Percentiles rank a stretch among this genome's conserved stretches.
Evolutionary conservation across 2,113 vertebrate genomes (phyloP).

Genomic region (Echinops telfairi): DNA sequence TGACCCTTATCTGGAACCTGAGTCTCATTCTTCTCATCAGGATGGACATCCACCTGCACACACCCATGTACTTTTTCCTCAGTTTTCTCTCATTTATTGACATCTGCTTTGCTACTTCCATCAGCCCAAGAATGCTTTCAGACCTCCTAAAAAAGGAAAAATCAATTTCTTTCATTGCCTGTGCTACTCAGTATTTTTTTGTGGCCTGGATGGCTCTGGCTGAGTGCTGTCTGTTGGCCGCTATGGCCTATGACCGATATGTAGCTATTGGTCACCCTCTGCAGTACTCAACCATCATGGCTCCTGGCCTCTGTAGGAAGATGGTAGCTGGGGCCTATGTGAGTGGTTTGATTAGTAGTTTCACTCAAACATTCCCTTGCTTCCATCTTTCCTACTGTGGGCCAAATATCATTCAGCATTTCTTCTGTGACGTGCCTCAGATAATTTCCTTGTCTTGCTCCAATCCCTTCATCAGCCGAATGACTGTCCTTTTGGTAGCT

Average conservation of each 20-base stretch:
- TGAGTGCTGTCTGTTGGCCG: not conserved
- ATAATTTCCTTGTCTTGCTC: not conserved
- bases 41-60: not conserved
- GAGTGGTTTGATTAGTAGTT: not conserved
- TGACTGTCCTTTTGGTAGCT: not conserved
- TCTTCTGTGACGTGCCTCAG: slow-evolving; percentile 39
- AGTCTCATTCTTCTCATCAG: not conserved
- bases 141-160: not conserved
- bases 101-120: not conserved
- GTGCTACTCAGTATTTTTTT: slow-evolving; percentile 7
- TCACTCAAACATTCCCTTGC: not conserved
- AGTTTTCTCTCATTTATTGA: not conserved
- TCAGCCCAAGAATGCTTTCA: not conserved
- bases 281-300: not conserved
- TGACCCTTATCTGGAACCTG: not conserved
- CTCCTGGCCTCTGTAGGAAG: not conserved
- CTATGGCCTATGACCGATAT: slow-evolving; percentile 39
- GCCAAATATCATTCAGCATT: slow-evolving; percentile 10
- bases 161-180: not conserved
- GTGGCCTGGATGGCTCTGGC: not conserved
- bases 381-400: not conserved
- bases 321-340: not conserved
- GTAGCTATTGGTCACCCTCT: not conserved
- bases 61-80: not conserved
- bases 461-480: not conserved